phyloP scores from a whole-genome alignment of 2,888 invertebrate species.

The Schizaphis graminum region DNA sequence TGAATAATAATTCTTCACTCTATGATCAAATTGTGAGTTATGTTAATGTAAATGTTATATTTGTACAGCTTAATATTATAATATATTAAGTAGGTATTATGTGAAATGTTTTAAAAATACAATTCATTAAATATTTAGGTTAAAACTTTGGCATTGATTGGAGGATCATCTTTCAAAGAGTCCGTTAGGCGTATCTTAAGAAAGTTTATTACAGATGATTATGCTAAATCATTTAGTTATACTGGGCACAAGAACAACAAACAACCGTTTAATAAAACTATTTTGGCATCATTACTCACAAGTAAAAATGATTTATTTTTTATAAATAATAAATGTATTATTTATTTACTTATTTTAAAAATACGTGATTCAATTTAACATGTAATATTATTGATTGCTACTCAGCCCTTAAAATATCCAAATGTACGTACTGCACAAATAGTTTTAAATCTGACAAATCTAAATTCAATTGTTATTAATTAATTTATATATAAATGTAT shows the following conservation, averaged over 20 bases:
- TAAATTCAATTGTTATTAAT: too few relatives aligned
- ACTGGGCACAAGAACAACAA: slow-evolving; percentile 20
- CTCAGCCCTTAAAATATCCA: too few relatives aligned
- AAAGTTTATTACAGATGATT: slow-evolving; percentile 1
- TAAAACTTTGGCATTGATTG: neutral
- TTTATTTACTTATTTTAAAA: neutral
- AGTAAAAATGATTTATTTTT: neutral
- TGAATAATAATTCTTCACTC: neutral
- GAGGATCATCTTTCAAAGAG: neutral
- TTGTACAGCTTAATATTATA: neutral
- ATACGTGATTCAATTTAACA: neutral
- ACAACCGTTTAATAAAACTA: slow-evolving; percentile 4
- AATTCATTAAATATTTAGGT: slow-evolving; percentile 21
- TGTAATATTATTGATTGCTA: too few relatives aligned
- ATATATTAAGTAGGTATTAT: neutral
- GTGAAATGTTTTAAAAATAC: neutral
- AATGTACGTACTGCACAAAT: too few relatives aligned
- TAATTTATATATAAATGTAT: too few relatives aligned
- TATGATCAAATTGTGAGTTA: neutral
- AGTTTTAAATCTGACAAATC: too few relatives aligned
- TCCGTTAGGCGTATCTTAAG: neutral
- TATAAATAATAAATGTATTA: neutral
- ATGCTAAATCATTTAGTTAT: slow-evolving; percentile 22
- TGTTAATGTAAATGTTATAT: neutral
- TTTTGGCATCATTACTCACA: slow-evolving; percentile 24